A percentile compares a stretch with the other conserved stretches of the same genome.
phyloP scores from a whole-genome alignment of 2,797 vertebrate species.

The Coluber constrictor region DNA sequence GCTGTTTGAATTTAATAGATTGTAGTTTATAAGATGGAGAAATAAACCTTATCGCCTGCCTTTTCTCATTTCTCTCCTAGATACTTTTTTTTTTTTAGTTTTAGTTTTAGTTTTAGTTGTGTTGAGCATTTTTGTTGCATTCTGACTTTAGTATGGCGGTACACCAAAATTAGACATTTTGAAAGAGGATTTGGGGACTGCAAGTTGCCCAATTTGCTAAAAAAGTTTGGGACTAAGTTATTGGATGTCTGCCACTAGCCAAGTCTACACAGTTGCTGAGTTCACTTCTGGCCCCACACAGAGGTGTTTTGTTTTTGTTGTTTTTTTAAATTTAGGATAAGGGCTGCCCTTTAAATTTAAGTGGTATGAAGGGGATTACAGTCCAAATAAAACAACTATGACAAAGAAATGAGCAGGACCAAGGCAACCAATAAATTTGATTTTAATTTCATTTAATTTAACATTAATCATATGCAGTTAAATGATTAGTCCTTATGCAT shows the following conservation, averaged over 20 bases:
- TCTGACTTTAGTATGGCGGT: background rate
- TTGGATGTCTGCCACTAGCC: background rate
- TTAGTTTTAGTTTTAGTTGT: background rate
- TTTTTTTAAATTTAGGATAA: background rate
- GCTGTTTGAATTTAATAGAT: background rate
- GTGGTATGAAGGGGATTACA: background rate
- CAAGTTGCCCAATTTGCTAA: background rate
- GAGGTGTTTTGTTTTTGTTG: background rate
- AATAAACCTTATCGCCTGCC: background rate
- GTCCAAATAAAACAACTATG: background rate
- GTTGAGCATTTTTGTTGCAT: background rate
- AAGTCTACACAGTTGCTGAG: background rate
- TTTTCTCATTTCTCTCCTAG: background rate
- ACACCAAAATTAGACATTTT: background rate
- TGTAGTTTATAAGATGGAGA: background rate
- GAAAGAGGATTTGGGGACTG: too few species aligned
- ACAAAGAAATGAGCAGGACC: background rate
- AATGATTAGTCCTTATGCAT: background rate
- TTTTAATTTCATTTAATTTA: background rate
- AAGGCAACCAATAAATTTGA: background rate
- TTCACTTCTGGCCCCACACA: background rate
- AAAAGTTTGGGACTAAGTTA: background rate
- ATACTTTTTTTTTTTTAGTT: background rate
- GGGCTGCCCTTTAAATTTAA: background rate
- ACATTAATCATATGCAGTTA: background rate